Percentiles rank a stretch among this genome's conserved stretches.
These are phyloP conservation scores for Agapostemon virescens DNA, from an alignment of 2,888 invertebrate species.

Conservation along the genomic window DNA sequence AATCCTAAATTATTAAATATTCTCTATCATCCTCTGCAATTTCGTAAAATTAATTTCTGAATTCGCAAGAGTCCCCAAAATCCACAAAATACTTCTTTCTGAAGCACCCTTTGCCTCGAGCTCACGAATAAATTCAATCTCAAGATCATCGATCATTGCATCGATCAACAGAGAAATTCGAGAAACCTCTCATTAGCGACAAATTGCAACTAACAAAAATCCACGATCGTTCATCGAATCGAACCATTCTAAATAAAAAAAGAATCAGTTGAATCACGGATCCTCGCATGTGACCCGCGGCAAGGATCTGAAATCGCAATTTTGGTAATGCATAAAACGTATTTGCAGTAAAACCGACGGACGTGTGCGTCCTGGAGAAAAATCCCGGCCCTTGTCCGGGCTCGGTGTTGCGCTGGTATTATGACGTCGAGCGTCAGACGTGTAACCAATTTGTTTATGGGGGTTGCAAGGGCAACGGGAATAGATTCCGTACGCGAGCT, in stretches of 20 bases:
- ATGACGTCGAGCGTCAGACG: slow-evolving; percentile 78
- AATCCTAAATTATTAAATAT: too few species aligned
- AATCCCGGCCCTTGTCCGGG: slow-evolving; percentile 80
- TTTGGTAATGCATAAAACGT: slow-evolving; percentile 51
- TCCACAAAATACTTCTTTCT: neutral
- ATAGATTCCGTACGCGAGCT: slow-evolving; percentile 79
- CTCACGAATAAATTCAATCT: neutral
- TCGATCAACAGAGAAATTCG: neutral
- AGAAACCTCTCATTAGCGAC: neutral
- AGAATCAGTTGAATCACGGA: neutral
- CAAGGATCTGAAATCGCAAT: slow-evolving; percentile 7
- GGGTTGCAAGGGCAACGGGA: slow-evolving; percentile 81
- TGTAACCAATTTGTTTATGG: slow-evolving; percentile 82
- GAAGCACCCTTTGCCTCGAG: neutral
- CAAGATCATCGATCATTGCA: neutral
- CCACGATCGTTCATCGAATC: neutral
- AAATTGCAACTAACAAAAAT: neutral
- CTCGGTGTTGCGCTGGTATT: slow-evolving; percentile 81
- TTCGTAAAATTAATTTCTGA: neutral
- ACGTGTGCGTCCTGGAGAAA: slow-evolving; percentile 78
- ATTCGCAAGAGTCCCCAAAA: neutral
- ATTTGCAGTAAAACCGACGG: slow-evolving; percentile 72
- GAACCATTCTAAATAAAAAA: neutral
- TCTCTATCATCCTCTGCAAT: neutral
- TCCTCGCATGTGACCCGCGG: neutral